Evolutionary conservation across 2,888 invertebrate species (phyloP).

Genomic region (Caradrina kadenii): DNA sequence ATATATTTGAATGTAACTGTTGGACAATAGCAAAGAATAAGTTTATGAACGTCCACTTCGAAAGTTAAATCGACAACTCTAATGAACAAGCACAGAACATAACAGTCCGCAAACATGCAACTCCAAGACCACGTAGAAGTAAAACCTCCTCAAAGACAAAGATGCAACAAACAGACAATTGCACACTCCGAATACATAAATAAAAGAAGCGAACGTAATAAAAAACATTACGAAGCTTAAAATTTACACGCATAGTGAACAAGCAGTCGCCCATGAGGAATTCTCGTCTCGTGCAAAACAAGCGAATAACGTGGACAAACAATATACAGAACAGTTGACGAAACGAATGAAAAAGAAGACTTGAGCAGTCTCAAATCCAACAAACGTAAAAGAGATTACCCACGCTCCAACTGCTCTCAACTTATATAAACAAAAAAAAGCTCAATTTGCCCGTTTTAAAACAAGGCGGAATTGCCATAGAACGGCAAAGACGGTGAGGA

Average conservation of each 20-base stretch:
- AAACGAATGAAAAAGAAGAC: constrained; percentile 85
- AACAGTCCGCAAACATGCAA: constrained; percentile 15
- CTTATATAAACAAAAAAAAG: constrained; percentile 89
- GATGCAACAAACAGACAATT: constrained; percentile 60
- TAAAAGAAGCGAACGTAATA: constrained; percentile 68
- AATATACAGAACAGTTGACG: constrained; percentile 83
- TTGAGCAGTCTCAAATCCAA: constrained; percentile 83
- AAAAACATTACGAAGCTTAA: constrained; percentile 79
- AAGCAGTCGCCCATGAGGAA: constrained; percentile 80
- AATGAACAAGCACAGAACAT: neutral
- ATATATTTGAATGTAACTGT: neutral
- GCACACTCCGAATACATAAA: constrained; percentile 75
- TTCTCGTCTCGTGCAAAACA: constrained; percentile 71
- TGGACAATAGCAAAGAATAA: neutral
- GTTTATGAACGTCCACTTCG: neutral
- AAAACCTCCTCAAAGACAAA: constrained; percentile 48
- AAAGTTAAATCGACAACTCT: constrained; percentile 13
- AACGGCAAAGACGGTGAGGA: constrained; percentile 84
- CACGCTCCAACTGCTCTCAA: constrained; percentile 87
- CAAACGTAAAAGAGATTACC: constrained; percentile 90
- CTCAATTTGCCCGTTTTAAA: constrained; percentile 86
- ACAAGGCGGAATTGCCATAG: constrained; percentile 86
- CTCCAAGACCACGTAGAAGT: neutral
- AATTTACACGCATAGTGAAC: constrained; percentile 86
- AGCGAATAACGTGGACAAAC: constrained; percentile 82